Evolutionary conservation across 2,113 vertebrate species (phyloP).

Genomic region (Setophaga petechia): DNA sequence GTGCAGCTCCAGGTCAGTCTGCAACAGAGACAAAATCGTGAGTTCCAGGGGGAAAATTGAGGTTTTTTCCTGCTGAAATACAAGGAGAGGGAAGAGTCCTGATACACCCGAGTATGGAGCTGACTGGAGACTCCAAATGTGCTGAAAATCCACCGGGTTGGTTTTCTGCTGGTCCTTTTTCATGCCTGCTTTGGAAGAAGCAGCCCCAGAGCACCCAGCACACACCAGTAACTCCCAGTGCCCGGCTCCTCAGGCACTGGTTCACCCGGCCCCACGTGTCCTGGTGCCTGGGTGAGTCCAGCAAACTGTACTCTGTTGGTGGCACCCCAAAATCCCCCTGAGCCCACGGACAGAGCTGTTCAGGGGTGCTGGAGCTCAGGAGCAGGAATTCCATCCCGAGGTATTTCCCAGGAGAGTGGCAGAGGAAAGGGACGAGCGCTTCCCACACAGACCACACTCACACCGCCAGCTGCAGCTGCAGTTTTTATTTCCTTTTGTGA

Average conservation of each 20-base stretch:
- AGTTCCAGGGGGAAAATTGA: neutral
- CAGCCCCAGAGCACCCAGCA: neutral
- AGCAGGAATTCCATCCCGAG: rapidly evolving
- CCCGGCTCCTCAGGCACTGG: rapidly evolving
- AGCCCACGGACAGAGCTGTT: rapidly evolving
- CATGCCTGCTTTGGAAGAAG: neutral
- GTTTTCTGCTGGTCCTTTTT: neutral
- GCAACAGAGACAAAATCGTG: neutral
- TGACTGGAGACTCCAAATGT: rapidly evolving
- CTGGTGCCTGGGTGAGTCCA: neutral
- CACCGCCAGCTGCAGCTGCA: slow-evolving; percentile 53
- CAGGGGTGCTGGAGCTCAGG: neutral
- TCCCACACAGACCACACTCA: slow-evolving; percentile 33
- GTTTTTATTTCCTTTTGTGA: slow-evolving; percentile 82
- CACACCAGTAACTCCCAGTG: neutral
- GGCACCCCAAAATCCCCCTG: neutral
- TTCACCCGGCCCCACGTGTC: rapidly evolving
- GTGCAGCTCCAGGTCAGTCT: neutral
- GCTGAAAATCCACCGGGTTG: neutral
- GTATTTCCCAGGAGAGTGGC: rapidly evolving
- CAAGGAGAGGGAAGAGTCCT: neutral
- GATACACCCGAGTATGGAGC: rapidly evolving
- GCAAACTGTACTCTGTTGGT: rapidly evolving
- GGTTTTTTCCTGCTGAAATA: neutral
- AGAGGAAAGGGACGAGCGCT: rapidly evolving